A percentile compares a stretch with the other conserved stretches of the same genome.
Conservation (phyloP, 2,888 invertebrate species). For the Acutogordius australiensis region DNA sequence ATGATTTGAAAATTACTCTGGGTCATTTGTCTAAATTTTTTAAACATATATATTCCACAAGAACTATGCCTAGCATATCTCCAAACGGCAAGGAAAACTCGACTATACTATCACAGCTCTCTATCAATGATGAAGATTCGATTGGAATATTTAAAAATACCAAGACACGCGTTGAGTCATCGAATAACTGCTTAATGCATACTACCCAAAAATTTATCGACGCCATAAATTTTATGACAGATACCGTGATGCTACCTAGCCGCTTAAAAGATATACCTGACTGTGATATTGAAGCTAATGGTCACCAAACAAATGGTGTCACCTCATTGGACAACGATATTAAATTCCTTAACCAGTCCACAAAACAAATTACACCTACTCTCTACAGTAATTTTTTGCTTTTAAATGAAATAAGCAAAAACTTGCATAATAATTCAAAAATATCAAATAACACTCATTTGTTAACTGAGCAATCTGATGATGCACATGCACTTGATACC, state of each 20-base stretch:
- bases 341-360: too few relatives aligned
- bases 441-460: neutral
- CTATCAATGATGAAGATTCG: neutral
- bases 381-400: neutral
- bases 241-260: neutral
- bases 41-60: too few relatives aligned
- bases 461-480: neutral
- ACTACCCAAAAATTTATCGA: conserved; percentile 1
- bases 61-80: too few relatives aligned
- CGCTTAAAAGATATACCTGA: conserved; percentile 4
- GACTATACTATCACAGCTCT: too few relatives aligned
- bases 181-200: neutral
- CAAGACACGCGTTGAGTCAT: neutral
- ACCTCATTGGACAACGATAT: neutral
- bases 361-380: too few relatives aligned
- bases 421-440: neutral
- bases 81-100: too few relatives aligned
- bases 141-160: neutral
- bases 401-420: conserved; percentile 1
- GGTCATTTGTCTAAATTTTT: too few relatives aligned
- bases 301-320: neutral
- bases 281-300: neutral
- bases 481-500: neutral
- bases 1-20: too few relatives aligned
- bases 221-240: conserved; percentile 1